phyloP scores from a whole-genome alignment of 2,797 vertebrate genomes.

The Fringilla coelebs region DNA sequence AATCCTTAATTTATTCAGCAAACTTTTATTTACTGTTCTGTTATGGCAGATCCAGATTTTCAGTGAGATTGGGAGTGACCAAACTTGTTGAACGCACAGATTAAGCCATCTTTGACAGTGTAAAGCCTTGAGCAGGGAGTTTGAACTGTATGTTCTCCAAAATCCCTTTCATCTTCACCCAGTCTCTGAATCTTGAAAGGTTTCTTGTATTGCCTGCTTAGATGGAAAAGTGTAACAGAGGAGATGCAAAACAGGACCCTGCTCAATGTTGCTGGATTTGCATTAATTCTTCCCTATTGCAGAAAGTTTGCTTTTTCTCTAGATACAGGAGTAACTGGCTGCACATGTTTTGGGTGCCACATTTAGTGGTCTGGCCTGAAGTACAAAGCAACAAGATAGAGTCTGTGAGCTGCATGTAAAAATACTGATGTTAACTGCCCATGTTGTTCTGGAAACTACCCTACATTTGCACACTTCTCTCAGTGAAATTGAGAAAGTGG shows the following conservation, averaged over 20 bases:
- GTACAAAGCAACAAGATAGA: background rate
- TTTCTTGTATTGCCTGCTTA: background rate
- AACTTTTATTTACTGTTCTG: background rate
- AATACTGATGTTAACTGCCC: background rate
- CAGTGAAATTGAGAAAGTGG: background rate
- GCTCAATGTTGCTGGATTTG: background rate
- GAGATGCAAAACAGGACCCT: background rate
- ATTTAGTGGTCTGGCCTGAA: background rate
- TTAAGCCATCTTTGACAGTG: background rate
- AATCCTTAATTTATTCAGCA: background rate
- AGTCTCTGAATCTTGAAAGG: background rate
- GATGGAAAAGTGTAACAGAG: background rate
- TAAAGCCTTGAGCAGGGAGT: background rate
- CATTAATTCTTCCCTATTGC: background rate
- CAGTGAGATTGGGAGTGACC: background rate
- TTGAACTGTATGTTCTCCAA: background rate
- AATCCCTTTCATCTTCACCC: background rate
- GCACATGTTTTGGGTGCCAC: background rate
- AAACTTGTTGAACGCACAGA: background rate
- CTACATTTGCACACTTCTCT: background rate
- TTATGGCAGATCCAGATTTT: background rate
- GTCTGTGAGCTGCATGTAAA: background rate
- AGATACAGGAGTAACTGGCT: background rate
- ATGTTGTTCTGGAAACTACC: background rate
- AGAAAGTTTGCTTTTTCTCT: background rate